phyloP scores from a whole-genome alignment of 2,797 vertebrate species.

The Triplophysa bombifrons region DNA sequence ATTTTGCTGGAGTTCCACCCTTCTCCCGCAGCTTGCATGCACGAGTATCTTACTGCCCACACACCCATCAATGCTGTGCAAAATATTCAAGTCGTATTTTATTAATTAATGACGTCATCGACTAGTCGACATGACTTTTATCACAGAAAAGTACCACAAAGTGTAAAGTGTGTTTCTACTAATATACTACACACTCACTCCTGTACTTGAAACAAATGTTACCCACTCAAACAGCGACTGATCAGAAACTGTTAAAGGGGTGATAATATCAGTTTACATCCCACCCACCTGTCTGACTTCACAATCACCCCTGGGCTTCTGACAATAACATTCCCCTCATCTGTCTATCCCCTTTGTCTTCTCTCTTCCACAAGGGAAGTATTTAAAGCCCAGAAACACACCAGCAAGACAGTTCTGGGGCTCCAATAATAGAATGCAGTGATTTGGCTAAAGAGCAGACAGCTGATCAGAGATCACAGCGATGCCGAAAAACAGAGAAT shows the following conservation, averaged over 20 bases:
- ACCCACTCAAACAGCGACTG: conserved; percentile 10
- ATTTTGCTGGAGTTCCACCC: too few relatives aligned
- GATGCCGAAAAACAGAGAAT: not conserved
- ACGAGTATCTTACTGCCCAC: too few relatives aligned
- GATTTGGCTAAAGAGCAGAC: not conserved
- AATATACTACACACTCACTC: not conserved
- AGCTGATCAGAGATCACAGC: not conserved
- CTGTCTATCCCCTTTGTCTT: not conserved
- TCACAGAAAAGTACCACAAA: too few relatives aligned
- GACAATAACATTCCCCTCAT: not conserved
- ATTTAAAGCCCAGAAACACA: not conserved
- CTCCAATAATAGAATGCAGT: not conserved
- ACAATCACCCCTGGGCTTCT: not conserved
- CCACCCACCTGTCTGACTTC: conserved; percentile 34
- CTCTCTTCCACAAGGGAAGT: not conserved
- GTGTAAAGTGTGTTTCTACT: not conserved
- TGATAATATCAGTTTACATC: conserved; percentile 35
- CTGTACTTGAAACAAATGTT: conserved; percentile 5
- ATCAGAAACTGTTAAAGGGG: conserved; percentile 26
- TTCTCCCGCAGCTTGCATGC: too few relatives aligned
- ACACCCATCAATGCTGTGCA: too few relatives aligned
- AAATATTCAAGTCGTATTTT: too few relatives aligned
- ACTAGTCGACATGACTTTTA: too few relatives aligned
- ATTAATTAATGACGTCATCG: too few relatives aligned
- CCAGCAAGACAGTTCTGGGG: not conserved